Percentiles rank a stretch among this genome's conserved stretches.
These are phyloP conservation scores for Biston stratarius DNA, from an alignment of 2,888 invertebrate species.

Conservation along the genomic window DNA sequence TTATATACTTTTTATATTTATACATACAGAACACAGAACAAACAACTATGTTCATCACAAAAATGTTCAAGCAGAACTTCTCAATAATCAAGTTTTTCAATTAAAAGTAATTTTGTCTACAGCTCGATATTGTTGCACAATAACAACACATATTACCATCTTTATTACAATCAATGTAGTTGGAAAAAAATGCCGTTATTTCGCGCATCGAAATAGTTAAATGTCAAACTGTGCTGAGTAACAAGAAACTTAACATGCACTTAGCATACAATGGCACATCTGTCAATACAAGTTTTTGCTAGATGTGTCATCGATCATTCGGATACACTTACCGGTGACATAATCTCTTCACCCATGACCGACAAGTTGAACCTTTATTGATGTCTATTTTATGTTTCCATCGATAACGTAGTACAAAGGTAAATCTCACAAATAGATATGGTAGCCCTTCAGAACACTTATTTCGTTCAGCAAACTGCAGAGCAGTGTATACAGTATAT, in stretches of 20 bases:
- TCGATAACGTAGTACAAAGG: too few relatives aligned
- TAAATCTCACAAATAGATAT: background rate
- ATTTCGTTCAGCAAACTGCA: too few relatives aligned
- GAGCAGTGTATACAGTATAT: too few relatives aligned
- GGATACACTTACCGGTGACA: conserved; percentile 27
- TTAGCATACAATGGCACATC: conserved; percentile 33
- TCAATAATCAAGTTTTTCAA: too few relatives aligned
- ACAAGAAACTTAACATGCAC: conserved; percentile 24
- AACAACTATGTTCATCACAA: too few relatives aligned
- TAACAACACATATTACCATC: background rate
- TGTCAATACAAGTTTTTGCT: conserved; percentile 25
- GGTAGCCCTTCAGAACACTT: too few relatives aligned
- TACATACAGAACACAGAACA: too few relatives aligned
- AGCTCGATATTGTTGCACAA: too few relatives aligned
- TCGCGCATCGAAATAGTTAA: conserved; percentile 2
- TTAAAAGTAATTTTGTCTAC: too few relatives aligned
- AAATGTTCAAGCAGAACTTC: too few relatives aligned
- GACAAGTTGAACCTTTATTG: conserved; percentile 38
- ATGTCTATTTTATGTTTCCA: conserved; percentile 15
- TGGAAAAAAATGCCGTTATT: conserved; percentile 1
- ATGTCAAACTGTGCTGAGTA: conserved; percentile 12
- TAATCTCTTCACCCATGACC: conserved; percentile 37
- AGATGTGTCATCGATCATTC: conserved; percentile 30
- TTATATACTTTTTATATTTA: too few relatives aligned
- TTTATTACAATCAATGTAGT: background rate